phyloP scores from a whole-genome alignment of 2,113 vertebrate genomes.

The Castor canadensis region DNA sequence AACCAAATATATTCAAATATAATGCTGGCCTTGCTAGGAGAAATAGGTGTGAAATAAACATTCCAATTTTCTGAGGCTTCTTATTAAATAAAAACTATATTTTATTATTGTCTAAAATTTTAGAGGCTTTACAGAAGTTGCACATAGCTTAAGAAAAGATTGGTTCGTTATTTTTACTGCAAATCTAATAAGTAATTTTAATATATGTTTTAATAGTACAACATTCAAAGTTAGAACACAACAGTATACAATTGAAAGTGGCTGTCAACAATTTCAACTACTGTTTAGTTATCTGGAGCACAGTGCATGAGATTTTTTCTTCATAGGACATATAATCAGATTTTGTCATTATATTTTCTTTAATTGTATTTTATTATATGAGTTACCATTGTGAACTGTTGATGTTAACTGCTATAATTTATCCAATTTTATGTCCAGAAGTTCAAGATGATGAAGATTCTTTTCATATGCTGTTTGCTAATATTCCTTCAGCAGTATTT shows the following conservation, averaged over 20 bases:
- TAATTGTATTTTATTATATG: not conserved
- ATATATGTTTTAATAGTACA: not conserved
- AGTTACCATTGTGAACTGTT: not conserved
- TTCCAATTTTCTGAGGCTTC: not conserved
- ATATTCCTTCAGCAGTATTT: constrained; percentile 38
- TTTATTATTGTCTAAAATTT: constrained; percentile 36
- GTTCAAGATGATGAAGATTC: not conserved
- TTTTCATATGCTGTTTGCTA: constrained; percentile 28
- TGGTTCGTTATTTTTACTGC: not conserved
- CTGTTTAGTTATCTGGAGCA: constrained; percentile 36
- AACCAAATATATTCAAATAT: constrained; percentile 27
- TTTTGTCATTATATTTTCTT: not conserved
- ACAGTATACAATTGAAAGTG: constrained; percentile 23
- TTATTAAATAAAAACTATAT: constrained; percentile 43
- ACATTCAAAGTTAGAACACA: not conserved
- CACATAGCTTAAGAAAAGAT: not conserved
- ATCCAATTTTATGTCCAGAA: not conserved
- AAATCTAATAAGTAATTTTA: constrained; percentile 7
- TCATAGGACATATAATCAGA: not conserved
- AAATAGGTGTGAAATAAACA: not conserved
- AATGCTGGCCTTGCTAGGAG: not conserved
- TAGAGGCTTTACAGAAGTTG: not conserved
- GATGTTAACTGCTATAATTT: not conserved
- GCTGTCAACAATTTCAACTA: not conserved
- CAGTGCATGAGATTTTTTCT: not conserved